phyloP scores from a whole-genome alignment of 2,113 vertebrate genomes.

The Myocastor coypus region DNA sequence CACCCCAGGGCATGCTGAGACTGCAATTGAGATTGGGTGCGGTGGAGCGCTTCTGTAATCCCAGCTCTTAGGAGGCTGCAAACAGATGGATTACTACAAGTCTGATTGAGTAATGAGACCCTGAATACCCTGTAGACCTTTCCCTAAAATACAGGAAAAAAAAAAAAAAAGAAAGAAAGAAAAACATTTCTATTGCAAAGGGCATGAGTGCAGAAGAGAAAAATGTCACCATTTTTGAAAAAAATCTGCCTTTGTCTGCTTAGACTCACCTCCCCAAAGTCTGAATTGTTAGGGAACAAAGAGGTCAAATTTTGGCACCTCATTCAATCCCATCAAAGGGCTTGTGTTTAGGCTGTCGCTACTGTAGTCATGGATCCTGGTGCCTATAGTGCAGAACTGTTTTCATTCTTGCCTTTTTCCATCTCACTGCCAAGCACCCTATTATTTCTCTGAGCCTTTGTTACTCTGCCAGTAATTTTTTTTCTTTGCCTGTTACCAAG shows the following conservation, averaged over 20 bases:
- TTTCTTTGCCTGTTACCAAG: neutral
- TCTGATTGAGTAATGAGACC: too few species aligned
- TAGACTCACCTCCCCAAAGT: neutral
- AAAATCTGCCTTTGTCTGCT: neutral
- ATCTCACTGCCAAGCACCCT: conserved; percentile 51
- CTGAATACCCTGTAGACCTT: too few species aligned
- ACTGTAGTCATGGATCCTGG: neutral
- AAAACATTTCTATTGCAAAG: too few species aligned
- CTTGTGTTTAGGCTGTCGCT: neutral
- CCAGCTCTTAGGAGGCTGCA: too few species aligned
- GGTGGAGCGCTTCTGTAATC: too few species aligned
- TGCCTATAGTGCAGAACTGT: neutral
- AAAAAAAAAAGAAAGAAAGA: too few species aligned
- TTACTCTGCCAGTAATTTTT: neutral
- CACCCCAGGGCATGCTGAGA: too few species aligned
- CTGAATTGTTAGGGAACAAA: neutral
- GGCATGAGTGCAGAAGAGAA: neutral
- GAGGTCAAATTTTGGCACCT: neutral
- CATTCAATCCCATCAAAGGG: neutral
- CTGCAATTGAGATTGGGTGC: too few species aligned
- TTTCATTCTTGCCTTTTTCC: conserved; percentile 62
- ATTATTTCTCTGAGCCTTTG: neutral
- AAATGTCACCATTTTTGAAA: neutral
- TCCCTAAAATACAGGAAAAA: too few species aligned
- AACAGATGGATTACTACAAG: too few species aligned